Evolutionary conservation across 2,113 vertebrate genomes (phyloP), one percentile per base, ranked within the genome.

Genomic region (Astatotilapia flaviijosephi): DNA sequence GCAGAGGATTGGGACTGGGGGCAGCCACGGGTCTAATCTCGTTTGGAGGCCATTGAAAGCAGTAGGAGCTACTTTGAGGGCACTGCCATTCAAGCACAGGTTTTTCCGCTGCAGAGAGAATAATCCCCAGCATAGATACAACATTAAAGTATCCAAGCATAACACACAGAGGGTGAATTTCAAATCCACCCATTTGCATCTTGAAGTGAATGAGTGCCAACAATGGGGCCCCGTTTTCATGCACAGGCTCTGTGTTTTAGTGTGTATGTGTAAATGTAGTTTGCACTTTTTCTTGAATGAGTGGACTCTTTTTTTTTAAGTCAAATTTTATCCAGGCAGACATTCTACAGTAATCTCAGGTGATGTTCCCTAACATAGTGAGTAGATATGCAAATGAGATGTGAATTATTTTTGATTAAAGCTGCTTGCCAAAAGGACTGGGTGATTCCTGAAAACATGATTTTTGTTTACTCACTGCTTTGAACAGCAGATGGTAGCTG

Each of bases 91-190:
- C 93, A 95, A 94, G 93, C 94, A 90, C 95, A 95, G 91, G 94
- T 95, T 96, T 96, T 95, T 92, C 91, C 82, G 51, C 95, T 90
- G 93, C 90, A 91, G 91, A 95, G 94, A 95, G 94, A 96, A 96
- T 96, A 97, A 97, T 97, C 96, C 95, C 92, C 90, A 84, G 94
- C 93, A 94, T 90, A 96, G 94, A 96, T 95, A 96, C 94, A 95
- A 96, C 96, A 96, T 96, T 96, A 95, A 96, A 95, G 95, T 96
- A 96, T 95, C 92, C 95, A 94, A 96, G 96, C 95, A 96, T 94
- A 96, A 96, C 96, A 94, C 95, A 94, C 92, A 92, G 86, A 96
- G 92, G 93, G 90, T 94, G 95, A 92, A 95, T 95, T 95, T 96
- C 95, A 95, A 96, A 95, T 95, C 95, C 93, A 87, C 19, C 87